These are phyloP conservation scores for Psix sp. DNA, from an alignment of 1,140 invertebrate species.

Conservation along the genomic window DNA sequence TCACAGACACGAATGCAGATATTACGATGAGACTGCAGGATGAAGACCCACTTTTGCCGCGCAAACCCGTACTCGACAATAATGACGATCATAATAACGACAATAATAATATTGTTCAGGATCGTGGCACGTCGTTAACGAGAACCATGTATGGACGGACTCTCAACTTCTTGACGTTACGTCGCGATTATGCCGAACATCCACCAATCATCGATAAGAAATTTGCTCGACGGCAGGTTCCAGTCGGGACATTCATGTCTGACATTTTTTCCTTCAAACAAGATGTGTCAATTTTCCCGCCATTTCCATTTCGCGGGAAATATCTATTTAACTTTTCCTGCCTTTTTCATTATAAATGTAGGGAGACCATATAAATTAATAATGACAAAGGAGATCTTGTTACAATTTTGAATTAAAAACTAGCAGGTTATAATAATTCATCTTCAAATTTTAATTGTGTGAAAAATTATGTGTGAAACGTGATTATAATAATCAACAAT, in stretches of 20 bases:
- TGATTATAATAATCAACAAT: no score
- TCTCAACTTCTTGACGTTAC: constrained; percentile 35
- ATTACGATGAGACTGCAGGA: constrained; percentile 50
- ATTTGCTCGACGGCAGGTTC: constrained; percentile 2
- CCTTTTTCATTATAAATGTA: no score
- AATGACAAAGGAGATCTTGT: no score
- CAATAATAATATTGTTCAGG: constrained; percentile 52
- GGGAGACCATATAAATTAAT: no score
- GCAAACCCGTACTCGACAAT: constrained; percentile 33
- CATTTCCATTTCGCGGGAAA: no score
- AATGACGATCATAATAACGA: constrained; percentile 53
- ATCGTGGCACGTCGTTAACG: constrained; percentile 44
- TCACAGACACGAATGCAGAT: constrained; percentile 43
- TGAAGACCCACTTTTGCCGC: constrained; percentile 47
- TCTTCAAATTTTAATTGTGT: no score
- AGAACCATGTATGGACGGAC: constrained; percentile 19
- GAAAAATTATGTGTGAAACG: no score
- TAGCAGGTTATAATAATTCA: no score
- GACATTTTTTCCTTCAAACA: no score
- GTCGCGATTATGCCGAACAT: constrained; percentile 8
- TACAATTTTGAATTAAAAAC: no score
- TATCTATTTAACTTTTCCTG: no score
- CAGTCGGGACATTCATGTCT: no score
- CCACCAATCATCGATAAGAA: constrained; percentile 21
- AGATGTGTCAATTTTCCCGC: neutral